These are phyloP conservation scores for Dendrocincla fuliginosa DNA, from an alignment of 2,797 vertebrate genomes.

Conservation along the genomic window DNA sequence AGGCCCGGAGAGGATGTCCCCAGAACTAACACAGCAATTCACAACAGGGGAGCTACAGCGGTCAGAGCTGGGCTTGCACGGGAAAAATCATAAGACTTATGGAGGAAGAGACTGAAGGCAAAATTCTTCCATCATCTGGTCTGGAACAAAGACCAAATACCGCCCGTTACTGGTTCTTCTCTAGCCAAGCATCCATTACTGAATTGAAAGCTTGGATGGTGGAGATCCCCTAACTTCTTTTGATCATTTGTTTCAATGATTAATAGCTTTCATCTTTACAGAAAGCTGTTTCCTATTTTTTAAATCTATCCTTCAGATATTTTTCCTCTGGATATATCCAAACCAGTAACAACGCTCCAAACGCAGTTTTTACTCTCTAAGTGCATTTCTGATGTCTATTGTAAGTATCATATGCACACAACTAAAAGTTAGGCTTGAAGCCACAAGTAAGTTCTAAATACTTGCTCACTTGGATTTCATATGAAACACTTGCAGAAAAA, in stretches of 20 bases:
- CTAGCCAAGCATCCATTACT: background rate
- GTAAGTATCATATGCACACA: background rate
- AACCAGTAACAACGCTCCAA: background rate
- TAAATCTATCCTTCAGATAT: background rate
- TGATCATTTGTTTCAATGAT: constrained; percentile 2
- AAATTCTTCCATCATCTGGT: background rate
- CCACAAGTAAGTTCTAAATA: background rate
- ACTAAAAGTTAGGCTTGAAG: background rate
- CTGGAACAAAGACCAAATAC: background rate
- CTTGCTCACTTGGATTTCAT: constrained; percentile 1
- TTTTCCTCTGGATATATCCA: background rate
- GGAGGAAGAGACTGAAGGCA: background rate
- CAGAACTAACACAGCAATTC: background rate
- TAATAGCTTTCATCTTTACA: constrained; percentile 12
- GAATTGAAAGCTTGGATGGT: background rate
- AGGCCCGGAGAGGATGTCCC: background rate
- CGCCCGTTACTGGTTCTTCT: background rate
- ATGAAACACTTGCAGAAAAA: background rate
- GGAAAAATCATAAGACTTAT: background rate
- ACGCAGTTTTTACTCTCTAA: background rate
- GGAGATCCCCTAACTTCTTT: background rate
- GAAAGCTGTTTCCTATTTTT: background rate
- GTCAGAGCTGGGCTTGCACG: background rate
- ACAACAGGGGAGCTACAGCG: rapidly evolving
- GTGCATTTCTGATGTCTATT: background rate